Evolutionary conservation across 2,797 vertebrate genomes (phyloP).

Genomic region (Galaxias olidus): DNA sequence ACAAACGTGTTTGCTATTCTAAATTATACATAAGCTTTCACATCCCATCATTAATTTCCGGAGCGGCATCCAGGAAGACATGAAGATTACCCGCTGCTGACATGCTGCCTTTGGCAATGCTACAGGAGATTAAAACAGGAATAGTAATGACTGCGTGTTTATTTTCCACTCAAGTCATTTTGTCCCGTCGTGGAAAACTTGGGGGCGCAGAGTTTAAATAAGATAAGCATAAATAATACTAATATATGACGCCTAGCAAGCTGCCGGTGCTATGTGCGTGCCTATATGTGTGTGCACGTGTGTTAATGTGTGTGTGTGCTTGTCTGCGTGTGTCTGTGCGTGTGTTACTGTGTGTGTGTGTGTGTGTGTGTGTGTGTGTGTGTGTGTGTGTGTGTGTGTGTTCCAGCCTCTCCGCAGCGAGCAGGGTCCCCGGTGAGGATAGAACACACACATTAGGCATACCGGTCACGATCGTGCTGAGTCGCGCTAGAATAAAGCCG

Average conservation of each 20-base stretch:
- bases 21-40: neutral
- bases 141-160: conserved; percentile 34
- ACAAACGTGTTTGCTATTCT: neutral
- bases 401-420: neutral
- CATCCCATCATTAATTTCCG: conserved; percentile 5
- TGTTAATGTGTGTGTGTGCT: conserved; percentile 5
- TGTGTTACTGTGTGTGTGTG: conserved; percentile 2
- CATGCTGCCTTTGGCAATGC: conserved; percentile 23
- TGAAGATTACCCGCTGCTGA: conserved; percentile 25
- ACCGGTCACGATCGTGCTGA: conserved; percentile 69
- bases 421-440: conserved; percentile 16
- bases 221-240: conserved; percentile 2
- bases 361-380: conserved; percentile 7
- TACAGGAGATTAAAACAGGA: conserved; percentile 17
- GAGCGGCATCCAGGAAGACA: conserved; percentile 22
- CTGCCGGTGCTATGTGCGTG: conserved; percentile 25
- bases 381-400: neutral
- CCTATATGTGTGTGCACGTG: conserved; percentile 8
- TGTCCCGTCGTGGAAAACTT: conserved; percentile 10
- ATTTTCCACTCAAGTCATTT: conserved; percentile 17
- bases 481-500: conserved; percentile 66
- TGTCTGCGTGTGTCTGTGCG: neutral
- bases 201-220: neutral
- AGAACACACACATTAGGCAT: conserved; percentile 68
- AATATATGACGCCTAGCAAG: conserved; percentile 25